Evolutionary conservation across 1,140 invertebrate species (phyloP).

Genomic region (Vollenhovia emeryi): DNA sequence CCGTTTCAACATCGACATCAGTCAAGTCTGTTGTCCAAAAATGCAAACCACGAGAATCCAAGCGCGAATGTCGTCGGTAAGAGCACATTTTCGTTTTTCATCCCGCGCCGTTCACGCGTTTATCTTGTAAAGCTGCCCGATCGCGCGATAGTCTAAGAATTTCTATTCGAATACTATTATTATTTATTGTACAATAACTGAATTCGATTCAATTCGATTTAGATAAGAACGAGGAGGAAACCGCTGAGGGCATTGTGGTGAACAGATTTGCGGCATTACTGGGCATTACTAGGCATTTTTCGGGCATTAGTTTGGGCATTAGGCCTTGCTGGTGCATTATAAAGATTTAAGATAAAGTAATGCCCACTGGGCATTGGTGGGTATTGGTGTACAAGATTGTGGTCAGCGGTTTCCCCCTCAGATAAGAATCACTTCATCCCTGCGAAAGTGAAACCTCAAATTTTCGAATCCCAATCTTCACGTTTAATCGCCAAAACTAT

Average conservation of each 20-base stretch:
- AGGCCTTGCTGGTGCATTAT: too few relatives aligned
- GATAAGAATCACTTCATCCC: neutral
- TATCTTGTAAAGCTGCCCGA: neutral
- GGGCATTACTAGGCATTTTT: too few relatives aligned
- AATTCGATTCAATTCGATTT: neutral
- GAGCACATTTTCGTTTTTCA: constrained; percentile 1
- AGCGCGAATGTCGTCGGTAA: neutral
- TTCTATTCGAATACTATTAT: neutral
- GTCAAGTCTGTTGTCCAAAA: neutral
- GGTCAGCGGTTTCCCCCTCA: too few relatives aligned
- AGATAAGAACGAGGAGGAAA: too few relatives aligned
- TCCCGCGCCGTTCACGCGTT: neutral
- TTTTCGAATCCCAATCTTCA: neutral
- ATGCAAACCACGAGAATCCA: neutral
- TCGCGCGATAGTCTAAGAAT: neutral
- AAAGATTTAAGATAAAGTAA: too few relatives aligned
- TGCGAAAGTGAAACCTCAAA: neutral
- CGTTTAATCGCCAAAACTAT: neutral
- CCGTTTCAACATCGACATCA: neutral
- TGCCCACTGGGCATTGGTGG: too few relatives aligned
- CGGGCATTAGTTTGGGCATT: too few relatives aligned
- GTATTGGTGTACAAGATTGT: too few relatives aligned
- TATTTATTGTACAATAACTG: neutral
- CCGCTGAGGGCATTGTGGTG: too few relatives aligned
- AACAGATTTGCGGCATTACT: too few relatives aligned